Evolutionary conservation across 2,888 invertebrate genomes (phyloP), one percentile per base, ranked within the genome.

Genomic region (Euclidia mi): DNA sequence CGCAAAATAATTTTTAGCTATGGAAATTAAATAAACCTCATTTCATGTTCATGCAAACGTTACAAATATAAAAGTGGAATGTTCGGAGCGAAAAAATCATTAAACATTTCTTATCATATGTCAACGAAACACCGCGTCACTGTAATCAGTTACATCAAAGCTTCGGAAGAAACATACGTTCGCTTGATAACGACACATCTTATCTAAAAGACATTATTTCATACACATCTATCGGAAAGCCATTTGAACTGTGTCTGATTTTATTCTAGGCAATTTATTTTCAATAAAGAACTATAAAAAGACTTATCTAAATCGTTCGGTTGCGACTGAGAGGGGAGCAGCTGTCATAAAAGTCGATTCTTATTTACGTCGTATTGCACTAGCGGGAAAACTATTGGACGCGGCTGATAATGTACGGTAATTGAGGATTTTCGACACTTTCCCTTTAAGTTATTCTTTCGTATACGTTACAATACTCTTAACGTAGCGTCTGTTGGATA

Each of bases 231-330:
- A 94, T 94, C 93, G 94, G 93, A 92, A 94, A 94, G 88, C 92
- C 93, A 91, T 94, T 92, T 81, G 84, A 85, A 91, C 88, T 88
- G 88, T 85, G 91, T 90, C 87, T 91, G 91, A 94, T 92, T 94
- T 93, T 92, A 94, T 94, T 94, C 94, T 94, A 90, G 89, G 94
- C 94, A 94, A 94, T 94, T 94, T 94, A 94, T 93, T 94, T 94
- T 94, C 94, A 94, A 94, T 94, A 94, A 94, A 94, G 94, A 94
- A 94, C 94, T 94, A 94, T 94, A 94, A 94, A 94, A 93, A 91
- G 93, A 93, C 93, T 94, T 94, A 94, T 94, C 94, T 94, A 92
- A 94, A 94, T 93, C 89, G 94, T 82, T 89, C 83, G 84, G 83
- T 81, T 82, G 82, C 86, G 84, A 88, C 83, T 84, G 78, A 74